Base-by-base conservation (phyloP, 1,140 invertebrate genomes). In the Cydia fagiglandana region DNA sequence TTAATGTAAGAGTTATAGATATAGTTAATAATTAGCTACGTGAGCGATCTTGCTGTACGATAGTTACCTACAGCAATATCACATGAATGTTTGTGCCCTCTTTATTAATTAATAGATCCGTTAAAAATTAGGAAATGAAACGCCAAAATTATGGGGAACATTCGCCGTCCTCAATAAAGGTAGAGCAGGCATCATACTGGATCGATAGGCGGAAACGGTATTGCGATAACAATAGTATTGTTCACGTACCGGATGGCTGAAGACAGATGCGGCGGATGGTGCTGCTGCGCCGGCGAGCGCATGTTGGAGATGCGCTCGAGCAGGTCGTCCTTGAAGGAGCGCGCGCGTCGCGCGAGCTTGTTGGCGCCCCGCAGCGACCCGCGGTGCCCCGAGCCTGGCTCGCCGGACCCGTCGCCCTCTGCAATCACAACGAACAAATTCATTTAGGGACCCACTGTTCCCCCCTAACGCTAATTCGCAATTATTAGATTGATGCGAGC, bases 321-420 rank as follows among this genome's bases (percentile, higher is more conserved):
- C 84, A 98, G 95, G 93, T 98, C 97, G 94, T 98, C 97, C 91
- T 98, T 98, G 92, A 98, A 98, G 79, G 97, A 97, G 79, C 97
- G 95, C 64, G 97, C 97, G 75, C 97, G 94, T 76, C 96, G 94
- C 53, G 97, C 97, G 89, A 98, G 94, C 89, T 97, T 97, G 88
- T 94, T 94, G 75, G 96, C 96, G 80, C 96, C 95, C 81, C 96
- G 96, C 86, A 95, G 90, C 73, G 95, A 95, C 73, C 95, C 94
- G 83, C 95, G 95, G 85, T 96, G 95, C 73, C 94, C 94, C 77
- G 91, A 92, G 45, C 90, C 86, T 70, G 84, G 82, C 78, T 91
- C 90, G 79, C 86, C 84, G 81, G 84, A 86, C 41, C 79, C 83
- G 74, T 93, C 91, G 88, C 83, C 88, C 75, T 93, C 91, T 93